A percentile compares a stretch with the other conserved stretches of the same genome.
Conservation (phyloP, 2,113 vertebrate genomes). For the Phalacrocorax pelagicus region DNA sequence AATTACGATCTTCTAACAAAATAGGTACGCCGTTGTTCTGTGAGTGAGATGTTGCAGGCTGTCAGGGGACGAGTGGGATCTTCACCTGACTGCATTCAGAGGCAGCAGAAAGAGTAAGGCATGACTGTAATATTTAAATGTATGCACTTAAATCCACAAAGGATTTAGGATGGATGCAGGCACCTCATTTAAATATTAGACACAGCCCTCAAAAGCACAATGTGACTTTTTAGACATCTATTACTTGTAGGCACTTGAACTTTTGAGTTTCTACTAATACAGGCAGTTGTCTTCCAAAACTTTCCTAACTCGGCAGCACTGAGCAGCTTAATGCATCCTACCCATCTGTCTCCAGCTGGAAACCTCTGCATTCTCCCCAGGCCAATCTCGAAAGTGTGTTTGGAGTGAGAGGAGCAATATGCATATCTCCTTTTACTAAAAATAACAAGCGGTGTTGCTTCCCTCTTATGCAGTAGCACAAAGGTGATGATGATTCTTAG, state of each 20-base stretch:
- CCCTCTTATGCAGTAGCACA: background rate
- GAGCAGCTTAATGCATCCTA: background rate
- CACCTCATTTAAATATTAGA: background rate
- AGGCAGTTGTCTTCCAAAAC: background rate
- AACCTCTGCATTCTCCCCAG: background rate
- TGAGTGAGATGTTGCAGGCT: rapidly evolving
- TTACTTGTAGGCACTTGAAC: background rate
- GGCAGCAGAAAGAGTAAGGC: background rate
- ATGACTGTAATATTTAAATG: background rate
- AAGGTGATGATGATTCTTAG: background rate
- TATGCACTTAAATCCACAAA: background rate
- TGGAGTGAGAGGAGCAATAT: background rate
- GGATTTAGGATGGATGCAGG: background rate
- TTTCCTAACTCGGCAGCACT: background rate
- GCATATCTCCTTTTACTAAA: background rate
- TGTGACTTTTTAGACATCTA: background rate
- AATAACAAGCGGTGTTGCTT: background rate
- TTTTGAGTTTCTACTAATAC: background rate
- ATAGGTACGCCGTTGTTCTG: rapidly evolving
- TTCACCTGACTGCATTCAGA: background rate
- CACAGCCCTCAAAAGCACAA: background rate
- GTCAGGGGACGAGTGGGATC: background rate
- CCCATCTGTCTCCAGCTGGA: background rate
- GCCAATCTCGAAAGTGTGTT: background rate
- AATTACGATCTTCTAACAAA: background rate